A percentile compares a stretch with the other conserved stretches of the same genome.
phyloP scores from a whole-genome alignment of 92 coral and sea anemone species.

The Heliopora coerulea region DNA sequence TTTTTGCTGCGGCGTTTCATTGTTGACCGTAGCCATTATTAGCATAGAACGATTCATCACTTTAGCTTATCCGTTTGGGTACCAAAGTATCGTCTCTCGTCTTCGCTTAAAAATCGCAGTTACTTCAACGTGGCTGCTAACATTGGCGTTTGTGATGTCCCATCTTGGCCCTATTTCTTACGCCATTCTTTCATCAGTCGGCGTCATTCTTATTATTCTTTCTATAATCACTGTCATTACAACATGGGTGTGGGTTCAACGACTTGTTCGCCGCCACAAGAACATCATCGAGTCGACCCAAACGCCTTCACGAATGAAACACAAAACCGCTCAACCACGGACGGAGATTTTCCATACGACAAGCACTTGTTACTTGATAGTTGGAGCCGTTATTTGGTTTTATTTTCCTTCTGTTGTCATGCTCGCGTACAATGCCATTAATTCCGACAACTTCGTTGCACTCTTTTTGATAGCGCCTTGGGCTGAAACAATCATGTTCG shows the following conservation, averaged over 20 bases:
- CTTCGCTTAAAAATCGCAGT: slow-evolving; percentile 1
- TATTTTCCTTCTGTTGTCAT: slow-evolving; percentile 11
- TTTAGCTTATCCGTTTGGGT: slow-evolving; percentile 11
- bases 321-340: background rate
- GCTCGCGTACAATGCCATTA: background rate
- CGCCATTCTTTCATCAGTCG: background rate
- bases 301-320: background rate
- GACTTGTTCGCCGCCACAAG: background rate
- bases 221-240: background rate
- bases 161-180: background rate
- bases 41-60: slow-evolving; percentile 21
- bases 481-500: background rate
- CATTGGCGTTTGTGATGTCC: background rate
- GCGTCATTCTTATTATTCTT: background rate
- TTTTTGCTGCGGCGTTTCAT: background rate
- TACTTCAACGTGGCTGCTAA: background rate
- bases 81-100: background rate
- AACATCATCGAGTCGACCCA: slow-evolving; percentile 1
- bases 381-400: slow-evolving; percentile 8
- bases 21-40: background rate
- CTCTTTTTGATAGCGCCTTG: background rate
- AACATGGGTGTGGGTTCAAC: background rate
- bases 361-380: slow-evolving; percentile 19
- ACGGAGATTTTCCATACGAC: slow-evolving; percentile 10
- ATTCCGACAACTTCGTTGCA: background rate